Conservation (phyloP, 37 sponge, comb jelly and placozoan species). For the Amphimedon queenslandica region DNA sequence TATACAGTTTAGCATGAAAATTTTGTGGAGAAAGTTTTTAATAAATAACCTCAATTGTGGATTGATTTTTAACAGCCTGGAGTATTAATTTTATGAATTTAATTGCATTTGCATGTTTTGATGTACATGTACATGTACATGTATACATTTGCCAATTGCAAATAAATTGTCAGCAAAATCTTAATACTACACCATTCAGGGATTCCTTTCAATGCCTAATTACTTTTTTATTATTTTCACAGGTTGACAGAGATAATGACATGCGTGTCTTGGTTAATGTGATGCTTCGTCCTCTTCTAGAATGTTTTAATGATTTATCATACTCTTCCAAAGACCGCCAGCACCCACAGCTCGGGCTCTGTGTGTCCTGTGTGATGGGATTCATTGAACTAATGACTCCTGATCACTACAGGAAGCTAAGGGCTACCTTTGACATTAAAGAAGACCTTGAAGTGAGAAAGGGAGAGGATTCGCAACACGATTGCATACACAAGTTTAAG, state of each 20-base stretch:
- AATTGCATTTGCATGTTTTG: constrained; percentile 10
- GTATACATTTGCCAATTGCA: background rate
- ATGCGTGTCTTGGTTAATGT: constrained; percentile 17
- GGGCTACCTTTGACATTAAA: background rate
- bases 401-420: constrained; percentile 27
- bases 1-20: background rate
- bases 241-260: constrained; percentile 24
- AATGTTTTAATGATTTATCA: constrained; percentile 28
- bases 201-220: too few species aligned
- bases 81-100: background rate
- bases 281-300: constrained; percentile 29
- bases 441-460: constrained; percentile 14
- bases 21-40: too few species aligned
- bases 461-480: background rate
- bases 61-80: too few species aligned
- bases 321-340: background rate
- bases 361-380: constrained; percentile 32
- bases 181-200: too few species aligned
- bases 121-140: constrained; percentile 15
- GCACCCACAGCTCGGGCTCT: constrained; percentile 17
- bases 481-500: background rate
- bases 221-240: too few species aligned
- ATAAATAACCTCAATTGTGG: too few species aligned
- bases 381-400: constrained; percentile 50
- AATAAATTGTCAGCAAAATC: too few species aligned